Evolutionary conservation across 2,113 vertebrate genomes (phyloP).

Genomic region (Eudyptes chrysolophus): DNA sequence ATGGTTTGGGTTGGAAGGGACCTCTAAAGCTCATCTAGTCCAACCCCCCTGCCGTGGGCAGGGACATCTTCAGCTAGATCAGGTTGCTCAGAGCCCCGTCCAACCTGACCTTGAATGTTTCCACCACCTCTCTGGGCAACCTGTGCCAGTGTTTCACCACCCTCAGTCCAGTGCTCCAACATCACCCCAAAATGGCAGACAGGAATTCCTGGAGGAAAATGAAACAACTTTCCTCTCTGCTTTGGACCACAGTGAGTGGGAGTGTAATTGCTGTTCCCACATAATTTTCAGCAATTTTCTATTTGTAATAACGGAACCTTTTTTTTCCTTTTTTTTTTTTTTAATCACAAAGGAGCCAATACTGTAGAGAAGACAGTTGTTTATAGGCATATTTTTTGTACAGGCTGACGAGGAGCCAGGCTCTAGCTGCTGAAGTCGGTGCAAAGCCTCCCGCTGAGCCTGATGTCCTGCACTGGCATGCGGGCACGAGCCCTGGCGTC

Average conservation of each 20-base stretch:
- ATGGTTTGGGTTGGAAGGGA: too few relatives aligned
- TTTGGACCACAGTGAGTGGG: not conserved
- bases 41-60: too few relatives aligned
- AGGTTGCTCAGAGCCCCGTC: too few relatives aligned
- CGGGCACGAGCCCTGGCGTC: accelerated
- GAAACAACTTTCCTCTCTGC: not conserved
- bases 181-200: not conserved
- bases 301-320: not conserved
- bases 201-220: not conserved
- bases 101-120: too few relatives aligned
- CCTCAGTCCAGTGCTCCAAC: not conserved
- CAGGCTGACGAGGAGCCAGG: not conserved
- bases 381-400: not conserved
- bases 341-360: not conserved
- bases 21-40: too few relatives aligned
- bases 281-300: not conserved
- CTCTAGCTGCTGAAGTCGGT: not conserved
- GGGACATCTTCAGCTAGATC: too few relatives aligned
- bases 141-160: too few relatives aligned
- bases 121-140: too few relatives aligned
- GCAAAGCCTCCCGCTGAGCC: not conserved
- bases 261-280: not conserved
- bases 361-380: not conserved
- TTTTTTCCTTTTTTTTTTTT: not conserved
- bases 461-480: not conserved